A percentile compares a stretch with the other conserved stretches of the same genome.
Conservation (phyloP, 2,113 vertebrate species). For the Perognathus longimembris region DNA sequence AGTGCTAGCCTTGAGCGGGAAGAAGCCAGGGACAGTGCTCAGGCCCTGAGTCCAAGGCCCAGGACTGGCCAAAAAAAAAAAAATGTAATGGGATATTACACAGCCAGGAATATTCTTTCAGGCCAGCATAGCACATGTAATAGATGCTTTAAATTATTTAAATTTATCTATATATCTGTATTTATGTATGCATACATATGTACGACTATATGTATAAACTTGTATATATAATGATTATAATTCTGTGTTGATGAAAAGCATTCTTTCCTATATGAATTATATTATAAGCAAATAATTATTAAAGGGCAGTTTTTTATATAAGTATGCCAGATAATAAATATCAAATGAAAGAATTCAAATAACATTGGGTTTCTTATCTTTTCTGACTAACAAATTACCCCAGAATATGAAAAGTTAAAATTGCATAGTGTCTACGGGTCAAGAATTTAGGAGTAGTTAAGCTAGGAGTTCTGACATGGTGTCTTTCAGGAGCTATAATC, state of each 20-base stretch:
- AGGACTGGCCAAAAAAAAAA: too few relatives aligned
- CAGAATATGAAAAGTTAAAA: neutral
- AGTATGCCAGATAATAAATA: neutral
- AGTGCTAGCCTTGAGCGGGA: too few relatives aligned
- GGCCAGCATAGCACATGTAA: neutral
- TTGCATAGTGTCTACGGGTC: neutral
- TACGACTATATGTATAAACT: neutral
- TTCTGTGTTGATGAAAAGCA: neutral
- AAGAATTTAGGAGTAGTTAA: neutral
- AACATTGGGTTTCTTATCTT: neutral
- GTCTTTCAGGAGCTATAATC: neutral
- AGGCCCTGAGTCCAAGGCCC: too few relatives aligned
- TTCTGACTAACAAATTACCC: neutral
- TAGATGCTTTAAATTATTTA: slow-evolving; percentile 7
- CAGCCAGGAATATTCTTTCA: neutral
- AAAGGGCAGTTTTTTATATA: slow-evolving; percentile 10
- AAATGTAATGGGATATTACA: neutral
- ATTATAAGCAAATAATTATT: neutral
- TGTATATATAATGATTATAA: neutral
- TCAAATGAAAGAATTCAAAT: neutral
- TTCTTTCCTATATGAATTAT: neutral
- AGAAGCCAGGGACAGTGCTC: too few relatives aligned
- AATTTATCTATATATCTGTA: neutral
- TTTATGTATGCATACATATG: neutral
- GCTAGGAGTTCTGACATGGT: neutral